Evolutionary conservation across 1,140 invertebrate species (phyloP).

Genomic region (Aplysia californica): DNA sequence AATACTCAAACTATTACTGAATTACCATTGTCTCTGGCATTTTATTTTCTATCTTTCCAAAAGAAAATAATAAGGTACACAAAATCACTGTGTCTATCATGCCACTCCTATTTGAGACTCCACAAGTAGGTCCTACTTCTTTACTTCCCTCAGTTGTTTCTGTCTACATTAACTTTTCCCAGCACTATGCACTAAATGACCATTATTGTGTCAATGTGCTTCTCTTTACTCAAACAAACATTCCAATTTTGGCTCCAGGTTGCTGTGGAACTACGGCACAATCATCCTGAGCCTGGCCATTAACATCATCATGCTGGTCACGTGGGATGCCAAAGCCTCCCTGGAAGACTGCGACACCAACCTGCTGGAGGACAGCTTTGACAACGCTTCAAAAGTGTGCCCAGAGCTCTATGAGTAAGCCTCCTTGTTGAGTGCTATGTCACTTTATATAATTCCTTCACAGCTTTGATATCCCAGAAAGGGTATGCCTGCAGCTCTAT

Average conservation of each 20-base stretch:
- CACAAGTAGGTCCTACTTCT: too few species aligned
- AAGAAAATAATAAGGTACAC: too few species aligned
- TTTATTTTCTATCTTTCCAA: too few species aligned
- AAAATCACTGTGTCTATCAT: too few species aligned
- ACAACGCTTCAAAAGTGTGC: not conserved
- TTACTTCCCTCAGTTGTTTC: too few species aligned
- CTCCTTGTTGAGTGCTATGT: not conserved
- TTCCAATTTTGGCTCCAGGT: slow-evolving; percentile 56
- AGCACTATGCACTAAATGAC: too few species aligned
- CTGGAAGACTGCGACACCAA: slow-evolving; percentile 45
- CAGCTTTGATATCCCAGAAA: not conserved
- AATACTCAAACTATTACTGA: too few species aligned
- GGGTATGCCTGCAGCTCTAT: not conserved
- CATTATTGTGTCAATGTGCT: too few species aligned
- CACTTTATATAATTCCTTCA: not conserved
- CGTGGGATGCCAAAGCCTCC: slow-evolving; percentile 62
- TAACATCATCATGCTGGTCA: slow-evolving; percentile 64
- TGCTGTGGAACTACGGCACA: slow-evolving; percentile 63
- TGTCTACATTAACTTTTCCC: too few species aligned
- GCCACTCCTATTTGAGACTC: too few species aligned
- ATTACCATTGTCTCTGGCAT: too few species aligned
- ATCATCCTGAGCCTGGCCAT: slow-evolving; percentile 63
- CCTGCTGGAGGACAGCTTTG: not conserved
- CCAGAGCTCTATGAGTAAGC: slow-evolving; percentile 11
- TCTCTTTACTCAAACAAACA: too few species aligned